Evolutionary conservation across 2,888 invertebrate species (phyloP).

Genomic region (Lithosia quadra): DNA sequence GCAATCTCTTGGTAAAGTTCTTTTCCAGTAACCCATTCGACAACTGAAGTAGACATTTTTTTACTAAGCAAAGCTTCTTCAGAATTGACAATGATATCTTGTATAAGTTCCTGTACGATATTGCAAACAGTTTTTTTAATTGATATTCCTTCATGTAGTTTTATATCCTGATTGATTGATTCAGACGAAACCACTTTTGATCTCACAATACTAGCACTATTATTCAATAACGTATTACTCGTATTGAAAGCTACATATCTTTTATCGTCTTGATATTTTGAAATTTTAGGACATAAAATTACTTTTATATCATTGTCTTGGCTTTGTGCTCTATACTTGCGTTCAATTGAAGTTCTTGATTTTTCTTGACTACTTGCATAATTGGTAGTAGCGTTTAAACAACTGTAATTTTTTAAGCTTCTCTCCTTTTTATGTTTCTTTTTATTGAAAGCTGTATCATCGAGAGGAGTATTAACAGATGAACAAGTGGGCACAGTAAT

Average conservation of each 20-base stretch:
- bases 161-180: conserved; percentile 4
- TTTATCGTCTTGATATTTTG: conserved; percentile 1
- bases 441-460: neutral
- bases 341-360: too few relatives aligned
- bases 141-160: neutral
- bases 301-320: neutral
- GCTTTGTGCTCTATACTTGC: neutral
- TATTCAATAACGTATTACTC: neutral
- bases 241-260: neutral
- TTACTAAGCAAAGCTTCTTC: neutral
- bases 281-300: conserved; percentile 2
- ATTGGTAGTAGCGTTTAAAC: neutral
- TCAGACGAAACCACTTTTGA: neutral
- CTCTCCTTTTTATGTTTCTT: neutral
- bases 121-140: conserved; percentile 1
- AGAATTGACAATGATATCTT: neutral
- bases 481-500: neutral
- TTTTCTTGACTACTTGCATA: neutral
- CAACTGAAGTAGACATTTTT: neutral
- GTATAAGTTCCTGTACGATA: neutral
- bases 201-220: neutral
- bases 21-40: conserved; percentile 6
- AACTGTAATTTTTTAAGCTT: neutral
- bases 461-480: neutral
- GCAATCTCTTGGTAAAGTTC: neutral